These are phyloP conservation scores for Myotis davidii DNA, from an alignment of 2,113 vertebrate genomes.

Conservation along the genomic window DNA sequence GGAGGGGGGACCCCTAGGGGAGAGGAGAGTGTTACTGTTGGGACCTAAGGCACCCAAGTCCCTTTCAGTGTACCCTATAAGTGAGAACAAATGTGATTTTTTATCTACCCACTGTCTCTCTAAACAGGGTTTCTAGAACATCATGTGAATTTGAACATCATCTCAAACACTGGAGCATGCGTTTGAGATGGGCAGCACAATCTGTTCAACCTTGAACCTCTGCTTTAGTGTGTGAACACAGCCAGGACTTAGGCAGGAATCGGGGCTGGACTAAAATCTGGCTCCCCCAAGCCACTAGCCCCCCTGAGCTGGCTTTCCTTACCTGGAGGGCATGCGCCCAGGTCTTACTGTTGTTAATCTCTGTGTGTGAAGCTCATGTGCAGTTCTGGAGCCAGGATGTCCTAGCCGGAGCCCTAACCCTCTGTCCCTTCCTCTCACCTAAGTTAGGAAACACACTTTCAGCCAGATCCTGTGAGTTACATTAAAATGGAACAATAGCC, in stretches of 20 bases:
- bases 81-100: not conserved
- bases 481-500: not conserved
- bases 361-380: not conserved
- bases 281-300: not conserved
- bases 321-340: not conserved
- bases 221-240: not conserved
- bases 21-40: not conserved
- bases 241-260: not conserved
- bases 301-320: not conserved
- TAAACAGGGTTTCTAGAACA: not conserved
- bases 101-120: not conserved
- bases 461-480: not conserved
- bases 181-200: not conserved
- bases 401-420: not conserved
- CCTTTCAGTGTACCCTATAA: not conserved
- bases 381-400: not conserved
- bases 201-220: not conserved
- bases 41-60: not conserved
- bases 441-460: not conserved
- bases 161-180: not conserved
- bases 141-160: not conserved
- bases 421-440: fast-evolving
- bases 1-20: not conserved
- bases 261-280: not conserved
- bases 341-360: not conserved